Percentiles rank a stretch among this genome's conserved stretches.
Conservation (phyloP, 1,140 invertebrate species). For the Ceratina australensis region DNA sequence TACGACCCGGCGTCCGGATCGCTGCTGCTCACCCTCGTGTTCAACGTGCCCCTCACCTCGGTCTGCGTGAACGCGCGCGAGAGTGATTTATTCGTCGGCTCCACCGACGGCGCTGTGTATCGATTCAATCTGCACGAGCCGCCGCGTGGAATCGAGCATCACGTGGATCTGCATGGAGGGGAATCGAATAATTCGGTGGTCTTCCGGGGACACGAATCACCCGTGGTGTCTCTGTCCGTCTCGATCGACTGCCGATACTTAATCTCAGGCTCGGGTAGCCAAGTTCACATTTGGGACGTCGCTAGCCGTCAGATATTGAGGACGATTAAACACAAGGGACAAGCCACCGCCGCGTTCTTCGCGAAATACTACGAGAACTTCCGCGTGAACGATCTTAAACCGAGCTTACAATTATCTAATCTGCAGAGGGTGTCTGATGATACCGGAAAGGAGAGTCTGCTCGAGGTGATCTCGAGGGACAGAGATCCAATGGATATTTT, state of each 20-base stretch:
- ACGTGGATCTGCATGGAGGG: slow-evolving; percentile 80
- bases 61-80: slow-evolving; percentile 87
- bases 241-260: slow-evolving; percentile 85
- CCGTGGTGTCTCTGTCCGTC: slow-evolving; percentile 85
- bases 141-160: slow-evolving; percentile 84
- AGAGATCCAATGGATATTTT: slow-evolving; percentile 63
- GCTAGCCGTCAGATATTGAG: slow-evolving; percentile 85
- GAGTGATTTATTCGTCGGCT: slow-evolving; percentile 87
- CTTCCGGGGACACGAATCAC: slow-evolving; percentile 84
- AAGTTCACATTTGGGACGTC: slow-evolving; percentile 90
- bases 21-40: slow-evolving; percentile 86
- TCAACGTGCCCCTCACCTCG: slow-evolving; percentile 85
- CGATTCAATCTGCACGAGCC: slow-evolving; percentile 84
- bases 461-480: slow-evolving; percentile 68
- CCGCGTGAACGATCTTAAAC: slow-evolving; percentile 73
- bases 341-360: slow-evolving; percentile 86
- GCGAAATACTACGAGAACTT: slow-evolving; percentile 77
- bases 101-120: slow-evolving; percentile 84
- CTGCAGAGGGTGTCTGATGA: slow-evolving; percentile 72
- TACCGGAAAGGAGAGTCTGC: slow-evolving; percentile 56
- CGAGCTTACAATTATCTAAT: slow-evolving; percentile 69
- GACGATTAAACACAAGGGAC: slow-evolving; percentile 85
- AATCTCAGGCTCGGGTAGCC: slow-evolving; percentile 85
- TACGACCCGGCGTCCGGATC: slow-evolving; percentile 86
- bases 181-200: slow-evolving; percentile 61